A percentile compares a stretch with the other conserved stretches of the same genome.
These are phyloP conservation scores for Cercopithecus mona DNA, from an alignment of 2,113 vertebrate genomes.

Conservation along the genomic window DNA sequence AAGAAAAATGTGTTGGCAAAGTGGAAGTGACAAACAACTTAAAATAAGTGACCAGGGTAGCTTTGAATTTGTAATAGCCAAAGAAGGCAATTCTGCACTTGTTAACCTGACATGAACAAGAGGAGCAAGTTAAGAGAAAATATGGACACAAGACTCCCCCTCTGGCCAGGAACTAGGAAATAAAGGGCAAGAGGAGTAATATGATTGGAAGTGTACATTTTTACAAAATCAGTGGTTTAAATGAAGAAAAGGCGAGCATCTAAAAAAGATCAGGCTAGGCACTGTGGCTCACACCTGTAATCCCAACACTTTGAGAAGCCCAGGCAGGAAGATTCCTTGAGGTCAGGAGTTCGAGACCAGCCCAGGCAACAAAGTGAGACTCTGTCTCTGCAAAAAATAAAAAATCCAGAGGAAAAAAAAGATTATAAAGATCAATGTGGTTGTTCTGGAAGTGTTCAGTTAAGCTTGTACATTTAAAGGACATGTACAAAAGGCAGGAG, in stretches of 20 bases:
- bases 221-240: not conserved
- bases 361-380: too few species aligned
- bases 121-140: not conserved
- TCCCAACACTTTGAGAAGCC: too few species aligned
- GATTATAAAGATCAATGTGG: not conserved
- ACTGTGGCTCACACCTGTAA: too few species aligned
- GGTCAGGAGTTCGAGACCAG: too few species aligned
- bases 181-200: not conserved
- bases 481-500: not conserved
- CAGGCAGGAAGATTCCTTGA: too few species aligned
- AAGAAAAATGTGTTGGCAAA: slow-evolving; percentile 57
- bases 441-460: not conserved
- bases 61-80: not conserved
- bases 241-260: not conserved
- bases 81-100: not conserved
- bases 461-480: not conserved
- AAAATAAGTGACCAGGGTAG: not conserved
- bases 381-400: too few species aligned
- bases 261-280: not conserved
- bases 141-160: not conserved
- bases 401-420: too few species aligned
- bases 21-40: slow-evolving; percentile 57
- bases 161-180: not conserved
- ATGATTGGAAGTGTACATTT: not conserved
- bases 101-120: not conserved